Percentiles rank a stretch among this genome's conserved stretches.
phyloP scores from a whole-genome alignment of 2,113 vertebrate genomes.

The Aptenodytes forsteri region DNA sequence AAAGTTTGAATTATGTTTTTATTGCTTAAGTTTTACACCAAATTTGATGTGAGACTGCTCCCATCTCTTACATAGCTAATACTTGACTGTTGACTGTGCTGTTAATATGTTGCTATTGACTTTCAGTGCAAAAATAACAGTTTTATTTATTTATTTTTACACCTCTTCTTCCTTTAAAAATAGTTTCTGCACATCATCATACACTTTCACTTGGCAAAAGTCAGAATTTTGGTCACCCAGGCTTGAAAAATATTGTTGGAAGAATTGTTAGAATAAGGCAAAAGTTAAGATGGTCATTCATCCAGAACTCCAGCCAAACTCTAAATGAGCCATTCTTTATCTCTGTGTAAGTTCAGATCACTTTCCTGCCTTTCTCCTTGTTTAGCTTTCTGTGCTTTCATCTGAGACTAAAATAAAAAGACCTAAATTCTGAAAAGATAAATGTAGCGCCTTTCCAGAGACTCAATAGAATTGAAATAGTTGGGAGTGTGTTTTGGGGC shows the following conservation, averaged over 20 bases:
- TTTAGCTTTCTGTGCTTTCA: slow-evolving; percentile 34
- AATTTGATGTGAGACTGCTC: neutral
- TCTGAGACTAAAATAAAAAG: slow-evolving; percentile 39
- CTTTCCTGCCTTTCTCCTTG: neutral
- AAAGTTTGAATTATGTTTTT: neutral
- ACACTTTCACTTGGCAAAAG: neutral
- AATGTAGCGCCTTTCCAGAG: neutral
- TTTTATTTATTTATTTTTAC: neutral
- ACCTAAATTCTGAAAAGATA: slow-evolving; percentile 8
- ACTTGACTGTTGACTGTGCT: neutral
- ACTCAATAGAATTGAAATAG: neutral
- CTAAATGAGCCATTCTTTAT: slow-evolving; percentile 30
- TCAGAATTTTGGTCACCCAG: neutral
- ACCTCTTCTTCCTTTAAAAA: neutral
- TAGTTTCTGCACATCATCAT: neutral
- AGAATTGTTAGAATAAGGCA: neutral
- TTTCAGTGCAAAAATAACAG: neutral
- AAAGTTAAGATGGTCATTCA: neutral
- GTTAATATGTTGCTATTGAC: neutral
- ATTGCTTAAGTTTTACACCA: neutral
- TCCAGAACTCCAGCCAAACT: slow-evolving; percentile 20
- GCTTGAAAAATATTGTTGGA: neutral
- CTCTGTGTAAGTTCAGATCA: neutral
- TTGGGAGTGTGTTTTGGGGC: neutral
- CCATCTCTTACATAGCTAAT: neutral